Conservation (phyloP, 2,113 vertebrate genomes). For the Albula goreensis region DNA sequence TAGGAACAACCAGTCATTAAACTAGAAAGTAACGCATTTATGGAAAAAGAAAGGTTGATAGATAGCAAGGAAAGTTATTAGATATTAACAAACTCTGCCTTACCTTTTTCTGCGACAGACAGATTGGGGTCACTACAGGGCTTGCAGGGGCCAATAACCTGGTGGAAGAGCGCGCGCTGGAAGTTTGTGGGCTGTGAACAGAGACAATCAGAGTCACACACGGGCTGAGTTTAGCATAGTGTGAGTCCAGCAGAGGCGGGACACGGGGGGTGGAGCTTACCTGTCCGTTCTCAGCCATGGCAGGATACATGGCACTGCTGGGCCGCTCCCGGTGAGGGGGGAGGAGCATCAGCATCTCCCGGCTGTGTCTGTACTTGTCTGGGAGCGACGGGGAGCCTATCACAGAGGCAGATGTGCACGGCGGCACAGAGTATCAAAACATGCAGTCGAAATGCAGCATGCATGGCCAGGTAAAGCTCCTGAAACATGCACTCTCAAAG, state of each 20-base stretch:
- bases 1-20: too few species aligned
- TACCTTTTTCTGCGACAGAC: conserved; percentile 96
- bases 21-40: too few species aligned
- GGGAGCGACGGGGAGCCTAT: conserved; percentile 92
- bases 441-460: neutral
- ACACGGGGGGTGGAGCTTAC: conserved; percentile 55
- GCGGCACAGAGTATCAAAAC: neutral
- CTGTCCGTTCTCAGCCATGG: conserved; percentile 90
- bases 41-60: too few species aligned
- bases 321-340: conserved; percentile 87
- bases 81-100: neutral
- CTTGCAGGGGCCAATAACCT: conserved; percentile 94
- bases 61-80: neutral
- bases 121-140: conserved; percentile 98
- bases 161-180: conserved; percentile 91
- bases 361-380: conserved; percentile 90
- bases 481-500: too few species aligned
- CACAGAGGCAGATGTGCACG: conserved; percentile 32
- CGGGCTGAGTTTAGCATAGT: neutral
- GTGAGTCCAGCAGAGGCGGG: neutral
- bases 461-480: too few species aligned
- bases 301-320: conserved; percentile 90
- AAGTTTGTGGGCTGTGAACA: conserved; percentile 80
- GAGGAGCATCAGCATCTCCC: conserved; percentile 91
- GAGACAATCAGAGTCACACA: neutral